A percentile compares a stretch with the other conserved stretches of the same genome.
These are phyloP conservation scores for Podarcis muralis DNA, from an alignment of 2,113 vertebrate species.

Conservation along the genomic window DNA sequence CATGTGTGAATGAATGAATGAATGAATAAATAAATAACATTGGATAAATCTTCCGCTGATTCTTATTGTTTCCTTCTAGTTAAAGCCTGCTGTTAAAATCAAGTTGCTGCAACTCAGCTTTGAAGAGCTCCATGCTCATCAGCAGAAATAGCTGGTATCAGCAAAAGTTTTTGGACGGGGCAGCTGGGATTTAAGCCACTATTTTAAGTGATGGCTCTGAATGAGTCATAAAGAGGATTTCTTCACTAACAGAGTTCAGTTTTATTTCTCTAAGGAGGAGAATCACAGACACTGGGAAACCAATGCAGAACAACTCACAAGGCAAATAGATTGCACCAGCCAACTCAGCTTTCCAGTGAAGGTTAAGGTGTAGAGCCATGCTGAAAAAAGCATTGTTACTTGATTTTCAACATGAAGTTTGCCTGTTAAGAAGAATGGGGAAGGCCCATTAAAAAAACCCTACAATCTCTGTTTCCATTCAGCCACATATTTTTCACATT, in stretches of 20 bases:
- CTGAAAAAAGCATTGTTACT: not conserved
- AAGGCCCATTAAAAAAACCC: not conserved
- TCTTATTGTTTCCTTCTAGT: not conserved
- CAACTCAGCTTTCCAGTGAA: not conserved
- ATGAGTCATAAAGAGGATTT: fast-evolving
- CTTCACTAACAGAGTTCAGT: not conserved
- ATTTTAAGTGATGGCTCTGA: fast-evolving
- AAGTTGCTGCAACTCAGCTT: too few species aligned
- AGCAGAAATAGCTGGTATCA: not conserved
- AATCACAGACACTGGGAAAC: not conserved
- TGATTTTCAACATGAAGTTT: not conserved
- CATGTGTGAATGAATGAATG: too few species aligned
- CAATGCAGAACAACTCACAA: not conserved
- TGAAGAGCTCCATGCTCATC: not conserved
- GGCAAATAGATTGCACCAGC: not conserved
- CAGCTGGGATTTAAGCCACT: not conserved
- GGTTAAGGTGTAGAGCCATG: not conserved
- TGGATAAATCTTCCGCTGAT: not conserved
- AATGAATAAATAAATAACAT: too few species aligned
- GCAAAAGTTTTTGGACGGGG: not conserved
- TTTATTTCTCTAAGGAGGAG: not conserved
- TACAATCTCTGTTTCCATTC: not conserved
- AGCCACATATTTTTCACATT: not conserved
- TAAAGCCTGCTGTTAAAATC: not conserved
- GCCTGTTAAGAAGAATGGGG: not conserved